phyloP scores from a whole-genome alignment of 2,888 invertebrate genomes.

The Drosophila putrida region DNA sequence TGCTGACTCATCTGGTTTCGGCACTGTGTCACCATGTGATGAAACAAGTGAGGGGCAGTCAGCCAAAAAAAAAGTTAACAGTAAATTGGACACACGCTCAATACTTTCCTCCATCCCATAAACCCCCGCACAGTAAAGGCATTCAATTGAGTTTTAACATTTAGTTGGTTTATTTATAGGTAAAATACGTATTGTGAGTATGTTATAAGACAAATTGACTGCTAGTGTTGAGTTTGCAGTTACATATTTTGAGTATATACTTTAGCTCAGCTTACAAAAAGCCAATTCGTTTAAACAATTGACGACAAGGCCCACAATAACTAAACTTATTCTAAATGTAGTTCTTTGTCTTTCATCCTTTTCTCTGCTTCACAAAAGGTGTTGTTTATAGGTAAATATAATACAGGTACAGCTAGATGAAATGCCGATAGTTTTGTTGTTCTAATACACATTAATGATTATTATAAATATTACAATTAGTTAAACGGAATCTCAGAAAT shows the following conservation, averaged over 20 bases:
- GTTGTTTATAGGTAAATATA: slow-evolving; percentile 30
- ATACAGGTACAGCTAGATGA: slow-evolving; percentile 62
- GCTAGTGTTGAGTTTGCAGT: slow-evolving; percentile 39
- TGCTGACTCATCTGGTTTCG: slow-evolving; percentile 40
- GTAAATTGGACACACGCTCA: slow-evolving; percentile 5
- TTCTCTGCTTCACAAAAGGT: slow-evolving; percentile 22
- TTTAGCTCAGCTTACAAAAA: slow-evolving; percentile 43
- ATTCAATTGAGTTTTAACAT: slow-evolving; percentile 43
- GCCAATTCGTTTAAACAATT: slow-evolving; percentile 47
- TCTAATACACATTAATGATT: slow-evolving; percentile 25
- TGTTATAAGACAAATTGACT: slow-evolving; percentile 59
- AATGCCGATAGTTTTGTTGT: slow-evolving; percentile 27
- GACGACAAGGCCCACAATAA: slow-evolving; percentile 51
- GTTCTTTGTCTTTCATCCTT: slow-evolving; percentile 9
- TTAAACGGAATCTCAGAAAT: slow-evolving; percentile 45
- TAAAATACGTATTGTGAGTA: slow-evolving; percentile 59
- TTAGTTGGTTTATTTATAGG: slow-evolving; percentile 68
- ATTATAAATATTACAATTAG: slow-evolving; percentile 46
- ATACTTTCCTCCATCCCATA: neutral
- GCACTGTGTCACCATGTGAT: slow-evolving; percentile 63
- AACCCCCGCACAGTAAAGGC: neutral
- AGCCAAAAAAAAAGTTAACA: slow-evolving; percentile 13
- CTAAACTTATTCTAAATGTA: slow-evolving; percentile 31
- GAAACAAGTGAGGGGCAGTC: slow-evolving; percentile 38
- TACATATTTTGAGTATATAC: slow-evolving; percentile 59